Evolutionary conservation across 2,113 vertebrate genomes (phyloP).

Genomic region (Haemorhous mexicanus): DNA sequence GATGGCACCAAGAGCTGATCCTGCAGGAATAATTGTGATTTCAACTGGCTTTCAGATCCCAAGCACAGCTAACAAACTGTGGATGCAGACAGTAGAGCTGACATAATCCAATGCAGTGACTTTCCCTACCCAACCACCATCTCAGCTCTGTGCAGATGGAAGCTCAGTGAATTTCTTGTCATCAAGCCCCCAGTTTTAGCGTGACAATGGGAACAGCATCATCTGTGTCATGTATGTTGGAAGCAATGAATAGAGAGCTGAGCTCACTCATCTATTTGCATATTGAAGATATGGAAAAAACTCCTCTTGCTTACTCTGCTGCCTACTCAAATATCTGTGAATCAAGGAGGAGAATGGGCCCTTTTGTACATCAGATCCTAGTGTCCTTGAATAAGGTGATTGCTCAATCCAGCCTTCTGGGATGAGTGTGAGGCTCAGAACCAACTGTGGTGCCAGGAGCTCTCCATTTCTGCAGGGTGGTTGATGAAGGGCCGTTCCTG

Average conservation of each 20-base stretch:
- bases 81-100: neutral
- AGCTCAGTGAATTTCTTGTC: conserved; percentile 4
- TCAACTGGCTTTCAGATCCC: neutral
- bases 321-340: conserved; percentile 40
- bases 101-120: neutral
- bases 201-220: conserved; percentile 55
- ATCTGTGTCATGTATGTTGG: conserved; percentile 58
- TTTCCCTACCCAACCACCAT: neutral
- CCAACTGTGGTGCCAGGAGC: neutral
- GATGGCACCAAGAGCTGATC: neutral
- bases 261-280: conserved; percentile 52
- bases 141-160: conserved; percentile 15
- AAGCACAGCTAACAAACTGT: neutral
- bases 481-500: neutral
- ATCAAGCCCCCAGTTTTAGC: conserved; percentile 32
- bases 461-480: neutral
- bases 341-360: neutral
- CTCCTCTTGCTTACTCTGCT: conserved; percentile 36
- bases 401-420: neutral
- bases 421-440: neutral
- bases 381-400: neutral
- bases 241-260: conserved; percentile 54
- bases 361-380: neutral
- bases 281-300: conserved; percentile 35
- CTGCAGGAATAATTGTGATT: neutral